Evolutionary conservation across 2,888 invertebrate genomes (phyloP), one percentile per base, ranked within the genome.

Genomic region (Lasioglossum marginatum): DNA sequence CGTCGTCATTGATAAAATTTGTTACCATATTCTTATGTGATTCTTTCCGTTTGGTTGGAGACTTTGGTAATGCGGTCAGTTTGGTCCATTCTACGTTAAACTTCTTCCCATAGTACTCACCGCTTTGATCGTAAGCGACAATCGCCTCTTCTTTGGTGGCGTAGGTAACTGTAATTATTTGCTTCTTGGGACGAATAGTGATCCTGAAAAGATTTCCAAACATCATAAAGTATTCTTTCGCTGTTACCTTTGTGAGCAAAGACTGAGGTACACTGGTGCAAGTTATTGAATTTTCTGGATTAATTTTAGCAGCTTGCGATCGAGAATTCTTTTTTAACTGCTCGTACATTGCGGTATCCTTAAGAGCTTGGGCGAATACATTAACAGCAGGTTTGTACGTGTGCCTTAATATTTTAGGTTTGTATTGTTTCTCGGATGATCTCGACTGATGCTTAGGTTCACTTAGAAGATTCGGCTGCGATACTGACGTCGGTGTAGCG

Each of bases 181-280:
- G 96, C 76, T 96, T 96, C 82, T 96, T 97, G 0, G 97, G 96
- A 76, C 96, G 96, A 77, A 97, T 95, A 60, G 96, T 96, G 76
- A 98, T 96, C 87, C 96, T 96, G 23, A 96, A 96, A 4, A 98
- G 96, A 66, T 96, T 96, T 0, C 98, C 98, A 95, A 97, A 98
- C 92, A 97, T 96, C 34, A 96, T 96, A 86, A 97, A 97, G 93
- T 97, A 97, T 81, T 96, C 96, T 90, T 97, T 97, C 0, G 97
- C 97, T 1, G 96, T 93, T 76, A 95, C 93, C 93, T 96, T 96
- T 88, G 97, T 96, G 78, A 97, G 96, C 79, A 97, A 95, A 14
- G 96, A 94, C 48, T 96, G 96, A 0, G 97, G 97, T 72, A 97
- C 97, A 92, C 96, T 96, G 52, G 96, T 95, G 92, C 97, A 97